phyloP scores from a whole-genome alignment of 2,797 vertebrate species.

The Prunella strophiata region DNA sequence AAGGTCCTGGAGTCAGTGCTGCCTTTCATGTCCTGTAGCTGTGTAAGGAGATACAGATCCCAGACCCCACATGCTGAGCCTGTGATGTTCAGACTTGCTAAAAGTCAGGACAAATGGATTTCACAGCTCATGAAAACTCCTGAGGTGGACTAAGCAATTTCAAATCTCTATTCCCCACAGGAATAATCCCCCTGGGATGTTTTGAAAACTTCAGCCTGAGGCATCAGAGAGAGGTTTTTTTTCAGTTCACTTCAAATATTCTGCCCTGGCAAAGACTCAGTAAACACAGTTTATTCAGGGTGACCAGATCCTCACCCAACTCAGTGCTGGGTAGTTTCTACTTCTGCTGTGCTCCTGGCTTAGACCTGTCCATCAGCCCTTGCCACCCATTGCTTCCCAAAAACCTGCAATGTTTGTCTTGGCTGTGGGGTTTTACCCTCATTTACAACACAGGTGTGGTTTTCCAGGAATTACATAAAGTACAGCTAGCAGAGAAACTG shows the following conservation, averaged over 20 bases:
- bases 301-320: neutral
- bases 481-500: neutral
- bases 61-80: neutral
- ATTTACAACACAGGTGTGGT: rapidly evolving
- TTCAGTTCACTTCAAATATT: neutral
- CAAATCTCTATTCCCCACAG: neutral
- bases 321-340: neutral
- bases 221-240: neutral
- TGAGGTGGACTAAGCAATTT: neutral
- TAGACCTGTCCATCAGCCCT: neutral
- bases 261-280: neutral
- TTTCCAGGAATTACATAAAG: neutral
- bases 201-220: neutral
- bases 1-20: neutral
- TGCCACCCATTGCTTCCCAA: rapidly evolving
- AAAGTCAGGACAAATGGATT: neutral
- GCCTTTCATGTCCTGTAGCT: neutral
- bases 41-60: neutral
- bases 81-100: neutral
- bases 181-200: neutral
- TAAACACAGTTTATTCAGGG: neutral
- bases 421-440: neutral
- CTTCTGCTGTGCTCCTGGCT: neutral
- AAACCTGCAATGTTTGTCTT: neutral
- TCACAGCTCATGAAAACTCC: neutral